A percentile compares a stretch with the other conserved stretches of the same genome.
These are phyloP conservation scores for Rhegmatorhina hoffmannsi DNA, from an alignment of 2,113 vertebrate species.

Conservation along the genomic window DNA sequence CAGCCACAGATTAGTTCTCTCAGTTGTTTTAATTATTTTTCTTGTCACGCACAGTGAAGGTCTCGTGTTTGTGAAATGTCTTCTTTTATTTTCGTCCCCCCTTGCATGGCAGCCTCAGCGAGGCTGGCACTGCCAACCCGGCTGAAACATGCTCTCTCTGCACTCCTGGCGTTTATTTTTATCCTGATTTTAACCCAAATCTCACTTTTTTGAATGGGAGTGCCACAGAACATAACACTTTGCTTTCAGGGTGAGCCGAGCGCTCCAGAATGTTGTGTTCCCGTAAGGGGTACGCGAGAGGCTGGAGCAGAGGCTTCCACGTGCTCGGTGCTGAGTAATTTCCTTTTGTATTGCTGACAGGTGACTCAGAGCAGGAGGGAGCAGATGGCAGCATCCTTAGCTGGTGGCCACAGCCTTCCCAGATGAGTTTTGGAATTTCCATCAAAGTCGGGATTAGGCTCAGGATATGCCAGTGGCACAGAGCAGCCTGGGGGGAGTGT, in stretches of 20 bases:
- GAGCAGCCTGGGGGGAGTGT: neutral
- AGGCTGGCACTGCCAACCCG: constrained; percentile 52
- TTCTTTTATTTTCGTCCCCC: constrained; percentile 17
- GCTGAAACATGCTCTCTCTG: constrained; percentile 33
- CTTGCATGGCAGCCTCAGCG: constrained; percentile 54
- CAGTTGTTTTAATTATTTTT: constrained; percentile 78
- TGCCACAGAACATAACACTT: neutral
- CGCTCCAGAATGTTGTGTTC: neutral
- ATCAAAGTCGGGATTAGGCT: constrained; percentile 46
- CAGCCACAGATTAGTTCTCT: constrained; percentile 68
- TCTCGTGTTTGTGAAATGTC: constrained; percentile 71
- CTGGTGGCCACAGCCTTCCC: constrained; percentile 4
- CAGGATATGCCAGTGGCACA: neutral
- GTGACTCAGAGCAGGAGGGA: constrained; percentile 69
- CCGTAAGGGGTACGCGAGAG: constrained; percentile 27
- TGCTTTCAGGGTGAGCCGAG: constrained; percentile 11
- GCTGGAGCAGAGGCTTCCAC: constrained; percentile 52
- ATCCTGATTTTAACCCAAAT: neutral
- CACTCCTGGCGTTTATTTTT: neutral
- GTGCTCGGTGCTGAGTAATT: constrained; percentile 70
- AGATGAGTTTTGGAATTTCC: constrained; percentile 57
- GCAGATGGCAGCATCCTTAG: constrained; percentile 46
- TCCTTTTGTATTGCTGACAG: constrained; percentile 71
- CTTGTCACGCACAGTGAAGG: constrained; percentile 75
- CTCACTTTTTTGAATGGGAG: neutral